These are phyloP conservation scores for Lutjanus campechanus DNA, from an alignment of 2,797 vertebrate species.

Conservation along the genomic window DNA sequence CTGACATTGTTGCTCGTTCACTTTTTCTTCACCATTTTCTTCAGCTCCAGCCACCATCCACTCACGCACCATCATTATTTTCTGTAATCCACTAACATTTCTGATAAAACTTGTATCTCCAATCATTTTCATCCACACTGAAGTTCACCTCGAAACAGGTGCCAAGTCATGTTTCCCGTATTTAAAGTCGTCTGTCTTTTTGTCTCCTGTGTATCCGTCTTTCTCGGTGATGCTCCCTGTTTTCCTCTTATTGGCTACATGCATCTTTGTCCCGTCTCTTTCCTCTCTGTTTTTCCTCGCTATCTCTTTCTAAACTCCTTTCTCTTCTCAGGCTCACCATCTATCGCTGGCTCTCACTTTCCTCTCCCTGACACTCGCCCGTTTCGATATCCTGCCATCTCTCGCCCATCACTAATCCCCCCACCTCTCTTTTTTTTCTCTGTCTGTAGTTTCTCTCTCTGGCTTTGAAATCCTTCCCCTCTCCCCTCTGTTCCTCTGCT, in stretches of 20 bases:
- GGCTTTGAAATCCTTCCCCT: constrained; percentile 75
- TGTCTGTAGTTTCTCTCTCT: constrained; percentile 66
- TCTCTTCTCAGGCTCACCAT: constrained; percentile 52
- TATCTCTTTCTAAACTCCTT: constrained; percentile 61
- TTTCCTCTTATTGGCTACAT: not conserved
- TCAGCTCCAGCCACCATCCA: not conserved
- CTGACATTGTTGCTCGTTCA: not conserved
- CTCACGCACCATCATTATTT: not conserved
- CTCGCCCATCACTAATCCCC: constrained; percentile 76
- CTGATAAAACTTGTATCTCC: not conserved
- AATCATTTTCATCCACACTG: not conserved
- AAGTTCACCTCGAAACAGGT: not conserved
- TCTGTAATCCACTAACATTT: not conserved
- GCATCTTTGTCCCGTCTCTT: not conserved
- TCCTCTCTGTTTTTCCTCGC: constrained; percentile 39
- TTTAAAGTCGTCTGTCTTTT: not conserved
- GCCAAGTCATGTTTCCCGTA: not conserved
- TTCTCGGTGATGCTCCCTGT: not conserved
- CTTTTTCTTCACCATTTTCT: not conserved
- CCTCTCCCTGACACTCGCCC: constrained; percentile 66
- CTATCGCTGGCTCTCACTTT: constrained; percentile 62
- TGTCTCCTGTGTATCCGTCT: not conserved
- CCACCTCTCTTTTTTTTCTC: constrained; percentile 50
- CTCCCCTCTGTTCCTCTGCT: constrained; percentile 62
- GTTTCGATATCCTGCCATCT: constrained; percentile 76